Evolutionary conservation across 2,797 vertebrate species (phyloP).

Genomic region (Chrosomus eos): DNA sequence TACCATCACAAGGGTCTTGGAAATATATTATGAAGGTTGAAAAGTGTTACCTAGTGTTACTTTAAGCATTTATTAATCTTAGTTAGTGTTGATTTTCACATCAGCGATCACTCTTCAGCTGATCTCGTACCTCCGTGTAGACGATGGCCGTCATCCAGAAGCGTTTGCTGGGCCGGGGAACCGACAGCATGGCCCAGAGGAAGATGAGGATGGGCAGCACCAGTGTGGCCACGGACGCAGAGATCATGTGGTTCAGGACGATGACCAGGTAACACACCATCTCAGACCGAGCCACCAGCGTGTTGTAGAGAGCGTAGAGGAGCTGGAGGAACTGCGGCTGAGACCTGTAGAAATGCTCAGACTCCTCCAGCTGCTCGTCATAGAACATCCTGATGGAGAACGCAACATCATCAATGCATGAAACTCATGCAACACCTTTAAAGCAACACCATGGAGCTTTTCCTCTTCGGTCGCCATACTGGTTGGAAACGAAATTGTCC

Average conservation of each 20-base stretch:
- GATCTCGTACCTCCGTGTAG: constrained; percentile 87
- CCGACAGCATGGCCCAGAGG: constrained; percentile 94
- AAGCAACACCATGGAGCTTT: too few species aligned
- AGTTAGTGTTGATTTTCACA: too few species aligned
- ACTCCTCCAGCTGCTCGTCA: constrained; percentile 88
- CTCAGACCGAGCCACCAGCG: constrained; percentile 88
- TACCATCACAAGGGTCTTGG: too few species aligned
- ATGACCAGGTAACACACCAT: constrained; percentile 91
- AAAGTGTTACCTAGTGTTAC: too few species aligned
- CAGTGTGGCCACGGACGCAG: constrained; percentile 89
- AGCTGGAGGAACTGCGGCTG: constrained; percentile 90
- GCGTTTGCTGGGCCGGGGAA: constrained; percentile 91
- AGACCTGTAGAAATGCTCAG: constrained; percentile 85
- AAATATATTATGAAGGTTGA: too few species aligned
- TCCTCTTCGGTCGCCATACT: too few species aligned
- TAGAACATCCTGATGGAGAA: constrained; percentile 84
- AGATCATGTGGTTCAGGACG: constrained; percentile 93
- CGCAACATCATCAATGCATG: too few species aligned
- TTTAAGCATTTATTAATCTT: too few species aligned
- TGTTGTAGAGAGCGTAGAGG: constrained; percentile 91
- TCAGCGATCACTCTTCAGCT: too few species aligned
- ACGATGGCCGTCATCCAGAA: constrained; percentile 98
- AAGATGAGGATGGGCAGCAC: constrained; percentile 93
- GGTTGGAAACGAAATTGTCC: too few species aligned
- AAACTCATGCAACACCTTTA: too few species aligned